Conservation (phyloP, 2,888 invertebrate genomes). For the Stenoptilia bipunctidactyla region DNA sequence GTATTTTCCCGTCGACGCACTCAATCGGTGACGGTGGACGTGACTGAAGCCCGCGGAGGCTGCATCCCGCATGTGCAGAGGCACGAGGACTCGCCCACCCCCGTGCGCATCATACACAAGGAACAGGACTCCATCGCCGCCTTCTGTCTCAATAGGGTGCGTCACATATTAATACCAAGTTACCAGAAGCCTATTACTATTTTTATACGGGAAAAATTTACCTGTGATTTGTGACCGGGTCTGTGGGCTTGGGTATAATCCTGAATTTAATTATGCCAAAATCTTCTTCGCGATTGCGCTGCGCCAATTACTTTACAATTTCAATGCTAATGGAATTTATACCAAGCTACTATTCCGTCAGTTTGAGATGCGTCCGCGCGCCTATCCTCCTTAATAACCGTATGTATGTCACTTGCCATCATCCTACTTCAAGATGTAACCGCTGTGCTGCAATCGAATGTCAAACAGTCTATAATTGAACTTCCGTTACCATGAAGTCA, state of each 20-base stretch:
- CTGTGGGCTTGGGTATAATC: too few relatives aligned
- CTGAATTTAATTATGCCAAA: too few relatives aligned
- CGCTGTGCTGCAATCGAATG: not conserved
- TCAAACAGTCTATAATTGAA: not conserved
- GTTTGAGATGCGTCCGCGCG: too few relatives aligned
- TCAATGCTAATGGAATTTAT: too few relatives aligned
- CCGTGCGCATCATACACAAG: slow-evolving; percentile 96
- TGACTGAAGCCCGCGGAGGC: slow-evolving; percentile 18
- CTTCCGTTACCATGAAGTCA: not conserved
- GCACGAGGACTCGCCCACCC: slow-evolving; percentile 74
- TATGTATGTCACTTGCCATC: not conserved
- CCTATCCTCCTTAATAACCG: not conserved
- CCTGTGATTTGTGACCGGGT: too few relatives aligned
- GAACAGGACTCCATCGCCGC: slow-evolving; percentile 98
- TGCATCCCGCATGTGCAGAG: slow-evolving; percentile 23
- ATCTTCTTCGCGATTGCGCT: too few relatives aligned
- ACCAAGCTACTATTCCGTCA: too few relatives aligned
- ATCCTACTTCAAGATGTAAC: too few relatives aligned
- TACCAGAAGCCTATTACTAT: not conserved
- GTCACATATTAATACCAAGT: not conserved
- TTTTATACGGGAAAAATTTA: too few relatives aligned
- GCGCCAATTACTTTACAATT: too few relatives aligned
- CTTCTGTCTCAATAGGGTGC: slow-evolving; percentile 94
- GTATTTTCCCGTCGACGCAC: slow-evolving; percentile 88
- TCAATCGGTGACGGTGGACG: slow-evolving; percentile 32